Percentiles rank a stretch among this genome's conserved stretches.
These are phyloP conservation scores for Chaenogobius annularis DNA, from an alignment of 2,113 vertebrate species.

Conservation along the genomic window DNA sequence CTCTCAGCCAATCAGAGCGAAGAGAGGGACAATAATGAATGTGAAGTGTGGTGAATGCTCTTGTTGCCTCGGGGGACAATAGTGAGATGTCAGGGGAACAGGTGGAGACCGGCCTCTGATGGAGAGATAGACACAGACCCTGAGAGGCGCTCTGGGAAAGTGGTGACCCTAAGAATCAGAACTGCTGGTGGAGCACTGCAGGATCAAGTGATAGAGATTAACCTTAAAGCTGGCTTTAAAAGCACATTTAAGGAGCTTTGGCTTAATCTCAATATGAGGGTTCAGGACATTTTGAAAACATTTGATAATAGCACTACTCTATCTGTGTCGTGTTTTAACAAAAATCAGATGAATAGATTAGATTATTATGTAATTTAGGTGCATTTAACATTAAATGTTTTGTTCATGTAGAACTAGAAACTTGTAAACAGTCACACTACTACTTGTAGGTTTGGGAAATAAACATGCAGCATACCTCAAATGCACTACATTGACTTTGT, in stretches of 20 bases:
- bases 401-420: not conserved
- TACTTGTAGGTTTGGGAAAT: too few relatives aligned
- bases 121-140: not conserved
- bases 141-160: conserved; percentile 58
- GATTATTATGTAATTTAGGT: not conserved
- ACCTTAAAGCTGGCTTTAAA: not conserved
- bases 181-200: not conserved
- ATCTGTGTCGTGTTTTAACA: not conserved
- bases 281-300: not conserved
- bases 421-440: too few relatives aligned
- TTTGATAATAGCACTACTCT: not conserved
- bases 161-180: conserved; percentile 35
- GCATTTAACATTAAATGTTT: not conserved
- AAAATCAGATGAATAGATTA: not conserved
- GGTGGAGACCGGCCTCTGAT: conserved; percentile 36
- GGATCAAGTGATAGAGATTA: conserved; percentile 3
- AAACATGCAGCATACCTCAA: too few relatives aligned
- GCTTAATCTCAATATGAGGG: not conserved
- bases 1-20: conserved; percentile 54
- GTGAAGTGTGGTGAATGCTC: conserved; percentile 5
- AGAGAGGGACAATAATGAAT: not conserved
- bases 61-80: conserved; percentile 30
- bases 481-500: too few relatives aligned
- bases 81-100: conserved; percentile 44
- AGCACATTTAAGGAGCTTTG: not conserved